Evolutionary conservation across 2,888 invertebrate genomes (phyloP), one percentile per base, ranked within the genome.

Genomic region (Serrognathus titanus): DNA sequence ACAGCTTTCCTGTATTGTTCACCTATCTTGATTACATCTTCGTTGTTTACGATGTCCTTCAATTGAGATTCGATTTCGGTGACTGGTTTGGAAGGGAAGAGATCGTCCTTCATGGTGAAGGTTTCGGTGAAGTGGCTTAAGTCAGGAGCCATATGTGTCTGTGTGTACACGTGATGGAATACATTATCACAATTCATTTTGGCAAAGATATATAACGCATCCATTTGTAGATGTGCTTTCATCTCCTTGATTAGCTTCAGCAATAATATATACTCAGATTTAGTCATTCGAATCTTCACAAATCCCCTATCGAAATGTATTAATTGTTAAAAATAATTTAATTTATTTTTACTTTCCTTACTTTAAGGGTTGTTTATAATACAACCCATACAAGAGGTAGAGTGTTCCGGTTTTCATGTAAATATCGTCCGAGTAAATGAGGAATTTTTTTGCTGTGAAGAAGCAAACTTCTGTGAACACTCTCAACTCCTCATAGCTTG

Each of bases 311-410:
- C 11, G n/a, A 50, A n/a, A 47, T 38, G 12, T 9, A 5, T 9
- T 40, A 5, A 40, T 40, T 40, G 6, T 11, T 5, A 39, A 39
- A 39, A 39, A 7, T 39, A n/a, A 39, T 10, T 39, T 11, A 39
- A 39, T 3, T 43, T 43, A n/a, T n/a, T n/a, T n/a, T n/a, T n/a
- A n/a, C n/a, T n/a, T n/a, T n/a, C n/a, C 66, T 66, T 64, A 73
- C 73, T 63, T 64, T 8, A 71, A 40, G 2, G 72, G 73, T 60
- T 74, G 74, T 55, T 72, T 73, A 51, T 70, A 72, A 59, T 71
- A 75, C 12, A 75, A 48, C 10, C 66, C 69, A 60, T 74, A 74
- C 4, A 75, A 46, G 31, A 71, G 52, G 61, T 72, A 74, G 31
- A 75, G 57, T 1, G 71, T 72, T 4, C 73, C 72, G 20, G 70